phyloP scores from a whole-genome alignment of 2,113 vertebrate genomes.

The Sakesphorus luctuosus region DNA sequence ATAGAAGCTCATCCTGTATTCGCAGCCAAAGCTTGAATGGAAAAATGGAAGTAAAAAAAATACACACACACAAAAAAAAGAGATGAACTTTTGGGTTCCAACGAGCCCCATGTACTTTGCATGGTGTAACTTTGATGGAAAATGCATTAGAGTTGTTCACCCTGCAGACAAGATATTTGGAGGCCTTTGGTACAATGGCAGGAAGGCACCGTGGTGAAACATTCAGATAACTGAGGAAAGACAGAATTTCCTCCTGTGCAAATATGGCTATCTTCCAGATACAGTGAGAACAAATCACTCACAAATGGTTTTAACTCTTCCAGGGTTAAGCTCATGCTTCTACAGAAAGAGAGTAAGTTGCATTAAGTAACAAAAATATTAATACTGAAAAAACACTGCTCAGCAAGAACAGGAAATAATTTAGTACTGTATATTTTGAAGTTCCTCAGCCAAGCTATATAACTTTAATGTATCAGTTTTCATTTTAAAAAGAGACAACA shows the following conservation, averaged over 20 bases:
- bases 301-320: slow-evolving; percentile 41
- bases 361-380: slow-evolving; percentile 15
- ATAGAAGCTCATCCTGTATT: slow-evolving; percentile 65
- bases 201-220: slow-evolving; percentile 83
- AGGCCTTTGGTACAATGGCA: slow-evolving; percentile 77
- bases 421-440: slow-evolving; percentile 20
- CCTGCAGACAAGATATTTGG: slow-evolving; percentile 48
- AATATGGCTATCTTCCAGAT: slow-evolving; percentile 75
- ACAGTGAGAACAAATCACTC: slow-evolving; percentile 66
- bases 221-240: slow-evolving; percentile 81
- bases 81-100: slow-evolving; percentile 49
- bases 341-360: not conserved
- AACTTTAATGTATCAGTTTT: not conserved
- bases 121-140: slow-evolving; percentile 58
- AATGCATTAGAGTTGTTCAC: slow-evolving; percentile 57
- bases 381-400: slow-evolving; percentile 41
- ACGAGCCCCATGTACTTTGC: not conserved
- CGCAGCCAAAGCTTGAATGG: slow-evolving; percentile 54
- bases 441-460: not conserved
- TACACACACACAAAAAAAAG: not conserved
- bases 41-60: slow-evolving; percentile 8
- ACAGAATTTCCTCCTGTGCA: slow-evolving; percentile 77
- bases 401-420: slow-evolving; percentile 63
- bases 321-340: slow-evolving; percentile 22
- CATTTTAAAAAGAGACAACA: not conserved